Conservation (phyloP, 2,888 invertebrate species). For the Argynnis bischoffii region DNA sequence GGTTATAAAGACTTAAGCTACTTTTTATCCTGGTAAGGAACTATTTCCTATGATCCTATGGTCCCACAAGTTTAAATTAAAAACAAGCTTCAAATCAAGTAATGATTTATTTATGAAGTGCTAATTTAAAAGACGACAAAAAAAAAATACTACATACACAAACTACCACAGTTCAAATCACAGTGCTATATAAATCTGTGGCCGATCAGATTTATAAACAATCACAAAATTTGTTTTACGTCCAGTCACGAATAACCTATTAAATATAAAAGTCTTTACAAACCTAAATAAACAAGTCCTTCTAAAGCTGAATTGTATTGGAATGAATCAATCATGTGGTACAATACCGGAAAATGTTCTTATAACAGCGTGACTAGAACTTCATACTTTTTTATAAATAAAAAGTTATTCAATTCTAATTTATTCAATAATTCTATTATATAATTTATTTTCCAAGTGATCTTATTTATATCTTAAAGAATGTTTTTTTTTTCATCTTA, state of each 20-base stretch:
- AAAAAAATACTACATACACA: not conserved
- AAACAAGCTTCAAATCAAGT: too few relatives aligned
- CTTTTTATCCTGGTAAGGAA: too few relatives aligned
- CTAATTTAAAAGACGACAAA: not conserved
- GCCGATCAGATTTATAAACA: constrained; percentile 32
- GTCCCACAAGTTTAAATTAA: too few relatives aligned
- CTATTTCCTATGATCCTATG: too few relatives aligned
- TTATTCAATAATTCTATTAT: too few relatives aligned
- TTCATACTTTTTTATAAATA: not conserved
- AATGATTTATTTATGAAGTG: not conserved
- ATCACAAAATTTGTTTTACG: constrained; percentile 36
- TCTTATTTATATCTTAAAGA: too few relatives aligned
- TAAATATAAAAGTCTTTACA: constrained; percentile 33
- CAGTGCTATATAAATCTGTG: constrained; percentile 26
- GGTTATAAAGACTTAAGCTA: too few relatives aligned
- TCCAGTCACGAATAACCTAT: constrained; percentile 41
- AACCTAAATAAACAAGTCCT: constrained; percentile 14
- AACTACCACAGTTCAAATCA: constrained; percentile 14
- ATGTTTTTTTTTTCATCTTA: too few relatives aligned
- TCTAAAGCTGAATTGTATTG: constrained; percentile 6
- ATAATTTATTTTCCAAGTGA: too few relatives aligned
- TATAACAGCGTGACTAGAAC: not conserved
- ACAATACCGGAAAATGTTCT: constrained; percentile 2
- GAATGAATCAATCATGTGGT: constrained; percentile 10
- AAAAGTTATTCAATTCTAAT: too few relatives aligned